Conservation (phyloP, 2,113 vertebrate species). For the Cyanistes caeruleus region DNA sequence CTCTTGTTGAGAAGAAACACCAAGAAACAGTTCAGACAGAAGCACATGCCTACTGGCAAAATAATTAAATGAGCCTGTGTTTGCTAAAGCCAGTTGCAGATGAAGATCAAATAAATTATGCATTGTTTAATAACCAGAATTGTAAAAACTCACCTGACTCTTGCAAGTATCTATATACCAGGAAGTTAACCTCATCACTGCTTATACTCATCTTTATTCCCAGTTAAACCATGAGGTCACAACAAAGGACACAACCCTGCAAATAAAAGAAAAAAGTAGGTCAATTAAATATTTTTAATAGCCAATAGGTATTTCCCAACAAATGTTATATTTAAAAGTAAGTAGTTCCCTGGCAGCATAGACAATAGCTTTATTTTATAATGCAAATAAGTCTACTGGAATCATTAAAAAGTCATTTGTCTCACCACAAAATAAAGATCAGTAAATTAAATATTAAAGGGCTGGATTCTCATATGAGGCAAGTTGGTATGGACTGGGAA, state of each 20-base stretch:
- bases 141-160: conserved; percentile 91
- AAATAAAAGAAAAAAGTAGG: conserved; percentile 69
- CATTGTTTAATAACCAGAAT: conserved; percentile 59
- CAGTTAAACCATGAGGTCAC: conserved; percentile 99
- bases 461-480: background rate
- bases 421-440: conserved; percentile 40
- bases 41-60: conserved; percentile 36
- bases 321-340: background rate
- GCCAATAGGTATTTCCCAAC: background rate
- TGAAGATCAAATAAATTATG: conserved; percentile 35
- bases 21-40: conserved; percentile 27
- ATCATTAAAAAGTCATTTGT: conserved; percentile 48
- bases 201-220: conserved; percentile 99
- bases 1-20: conserved; percentile 39
- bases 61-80: conserved; percentile 59
- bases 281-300: conserved; percentile 15
- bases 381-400: background rate
- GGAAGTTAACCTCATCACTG: conserved; percentile 99
- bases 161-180: conserved; percentile 99
- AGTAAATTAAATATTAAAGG: conserved; percentile 42
- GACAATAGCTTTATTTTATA: conserved; percentile 21
- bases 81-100: conserved; percentile 60
- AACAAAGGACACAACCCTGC: conserved; percentile 90
- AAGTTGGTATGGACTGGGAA: background rate
- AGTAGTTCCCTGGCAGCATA: background rate